phyloP scores from a whole-genome alignment of 2,797 vertebrate genomes.

The Garrulus glandarius region DNA sequence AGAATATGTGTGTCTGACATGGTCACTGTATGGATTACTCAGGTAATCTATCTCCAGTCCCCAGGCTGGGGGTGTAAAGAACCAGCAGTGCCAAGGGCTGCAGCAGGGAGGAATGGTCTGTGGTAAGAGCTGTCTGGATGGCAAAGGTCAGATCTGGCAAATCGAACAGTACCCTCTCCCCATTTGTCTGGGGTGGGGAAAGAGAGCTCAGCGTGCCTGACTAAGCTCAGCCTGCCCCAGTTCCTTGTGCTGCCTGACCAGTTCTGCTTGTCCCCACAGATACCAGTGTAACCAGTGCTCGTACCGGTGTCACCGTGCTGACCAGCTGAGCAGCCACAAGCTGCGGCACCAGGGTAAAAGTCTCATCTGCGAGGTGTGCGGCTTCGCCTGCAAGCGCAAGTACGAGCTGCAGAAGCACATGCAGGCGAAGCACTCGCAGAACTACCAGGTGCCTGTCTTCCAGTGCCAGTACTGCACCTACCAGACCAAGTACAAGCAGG shows the following conservation, averaged over 20 bases:
- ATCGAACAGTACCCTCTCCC: accelerated
- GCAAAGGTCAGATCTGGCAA: neutral
- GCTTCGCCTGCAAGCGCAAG: constrained; percentile 94
- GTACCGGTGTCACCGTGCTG: constrained; percentile 93
- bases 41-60: neutral
- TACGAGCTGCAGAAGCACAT: constrained; percentile 93
- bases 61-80: neutral
- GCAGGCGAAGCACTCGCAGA: constrained; percentile 85
- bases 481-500: constrained; percentile 89
- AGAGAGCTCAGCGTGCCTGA: neutral
- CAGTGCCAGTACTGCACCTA: constrained; percentile 93
- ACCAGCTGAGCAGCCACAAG: constrained; percentile 97
- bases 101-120: neutral
- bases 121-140: neutral
- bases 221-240: neutral
- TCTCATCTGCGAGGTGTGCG: constrained; percentile 94
- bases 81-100: neutral
- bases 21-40: neutral
- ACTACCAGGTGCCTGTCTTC: constrained; percentile 74
- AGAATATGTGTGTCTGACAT: accelerated
- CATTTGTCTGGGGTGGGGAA: accelerated
- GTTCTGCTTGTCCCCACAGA: constrained; percentile 66
- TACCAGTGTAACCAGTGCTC: constrained; percentile 94
- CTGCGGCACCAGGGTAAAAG: constrained; percentile 93
- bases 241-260: accelerated